Evolutionary conservation across 2,113 vertebrate species (phyloP).

Genomic region (Motacilla alba): DNA sequence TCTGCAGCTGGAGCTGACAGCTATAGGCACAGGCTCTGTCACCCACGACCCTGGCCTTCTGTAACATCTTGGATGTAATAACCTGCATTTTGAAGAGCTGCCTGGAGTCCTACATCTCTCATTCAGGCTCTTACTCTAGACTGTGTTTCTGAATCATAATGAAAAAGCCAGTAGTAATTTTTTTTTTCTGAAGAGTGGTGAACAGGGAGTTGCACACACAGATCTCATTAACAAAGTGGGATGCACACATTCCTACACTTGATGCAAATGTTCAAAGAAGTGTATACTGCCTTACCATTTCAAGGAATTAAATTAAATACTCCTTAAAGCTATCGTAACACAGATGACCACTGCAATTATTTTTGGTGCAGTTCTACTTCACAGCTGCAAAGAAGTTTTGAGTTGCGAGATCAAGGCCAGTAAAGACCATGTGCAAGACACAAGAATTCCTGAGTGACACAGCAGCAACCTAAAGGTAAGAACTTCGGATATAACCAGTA

Average conservation of each 20-base stretch:
- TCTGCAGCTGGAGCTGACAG: no score
- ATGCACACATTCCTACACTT: neutral
- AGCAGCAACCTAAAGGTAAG: neutral
- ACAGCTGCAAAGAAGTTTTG: neutral
- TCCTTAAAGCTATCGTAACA: neutral
- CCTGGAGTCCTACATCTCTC: no score
- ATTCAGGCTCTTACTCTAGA: neutral
- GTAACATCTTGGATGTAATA: no score
- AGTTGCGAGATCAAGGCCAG: neutral
- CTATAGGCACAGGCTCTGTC: no score
- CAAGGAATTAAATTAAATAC: neutral
- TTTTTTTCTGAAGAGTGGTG: neutral
- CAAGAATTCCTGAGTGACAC: neutral
- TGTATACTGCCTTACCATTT: neutral
- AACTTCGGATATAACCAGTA: neutral
- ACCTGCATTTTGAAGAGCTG: no score
- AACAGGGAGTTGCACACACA: neutral
- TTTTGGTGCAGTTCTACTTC: neutral
- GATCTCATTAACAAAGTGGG: neutral
- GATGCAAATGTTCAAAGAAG: neutral
- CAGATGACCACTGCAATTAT: neutral
- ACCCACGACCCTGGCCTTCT: no score
- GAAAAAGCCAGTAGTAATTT: neutral
- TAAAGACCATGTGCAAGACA: neutral
- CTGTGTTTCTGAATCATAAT: neutral